A percentile compares a stretch with the other conserved stretches of the same genome.
Evolutionary conservation across 2,888 invertebrate species (phyloP).

Genomic region (Acanthosoma haemorrhoidale): DNA sequence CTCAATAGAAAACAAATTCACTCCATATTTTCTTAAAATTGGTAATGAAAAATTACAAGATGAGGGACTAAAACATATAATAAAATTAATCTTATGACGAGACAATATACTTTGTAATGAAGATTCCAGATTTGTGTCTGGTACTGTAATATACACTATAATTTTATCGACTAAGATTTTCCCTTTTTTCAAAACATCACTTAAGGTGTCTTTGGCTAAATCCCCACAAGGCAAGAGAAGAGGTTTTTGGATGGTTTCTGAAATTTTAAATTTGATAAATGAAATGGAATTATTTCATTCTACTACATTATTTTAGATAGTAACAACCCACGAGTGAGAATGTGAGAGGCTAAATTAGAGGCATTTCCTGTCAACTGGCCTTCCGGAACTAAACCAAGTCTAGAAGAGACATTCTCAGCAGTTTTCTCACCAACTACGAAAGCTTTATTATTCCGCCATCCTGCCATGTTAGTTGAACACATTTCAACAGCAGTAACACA

Average conservation of each 20-base stretch:
- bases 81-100: constrained; percentile 27
- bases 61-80: constrained; percentile 43
- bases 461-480: constrained; percentile 33
- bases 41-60: constrained; percentile 41
- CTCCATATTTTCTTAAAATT: constrained; percentile 19
- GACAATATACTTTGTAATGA: constrained; percentile 32
- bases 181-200: constrained; percentile 33
- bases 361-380: constrained; percentile 40
- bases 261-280: not conserved
- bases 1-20: constrained; percentile 33
- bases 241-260: constrained; percentile 20
- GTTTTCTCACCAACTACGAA: constrained; percentile 43
- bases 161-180: constrained; percentile 38
- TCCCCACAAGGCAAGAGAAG: constrained; percentile 41
- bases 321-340: constrained; percentile 27
- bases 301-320: constrained; percentile 31
- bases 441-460: constrained; percentile 38
- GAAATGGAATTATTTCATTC: constrained; percentile 2
- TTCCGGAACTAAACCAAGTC: constrained; percentile 36
- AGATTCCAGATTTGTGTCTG: constrained; percentile 38
- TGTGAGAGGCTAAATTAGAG: constrained; percentile 38
- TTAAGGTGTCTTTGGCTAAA: constrained; percentile 38
- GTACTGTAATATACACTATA: constrained; percentile 40
- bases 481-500: constrained; percentile 39
- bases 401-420: constrained; percentile 35